These are phyloP conservation scores for Eupithecia insigniata DNA, from an alignment of 2,888 invertebrate genomes.

Conservation along the genomic window DNA sequence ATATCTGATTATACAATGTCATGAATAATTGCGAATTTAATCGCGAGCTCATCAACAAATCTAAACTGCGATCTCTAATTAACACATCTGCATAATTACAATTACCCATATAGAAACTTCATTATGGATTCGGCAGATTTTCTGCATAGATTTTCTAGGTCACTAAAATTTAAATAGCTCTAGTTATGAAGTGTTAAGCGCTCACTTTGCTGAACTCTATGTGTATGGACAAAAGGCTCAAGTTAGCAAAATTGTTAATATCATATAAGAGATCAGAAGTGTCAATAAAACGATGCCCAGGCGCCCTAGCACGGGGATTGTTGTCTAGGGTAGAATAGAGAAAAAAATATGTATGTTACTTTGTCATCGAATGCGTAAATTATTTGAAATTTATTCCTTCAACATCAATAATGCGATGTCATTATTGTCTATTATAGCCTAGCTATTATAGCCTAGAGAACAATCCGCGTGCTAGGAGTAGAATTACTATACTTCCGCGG, in stretches of 20 bases:
- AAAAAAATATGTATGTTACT: too few relatives aligned
- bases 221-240: too few relatives aligned
- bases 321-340: too few relatives aligned
- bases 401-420: too few relatives aligned
- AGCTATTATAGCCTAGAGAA: too few relatives aligned
- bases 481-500: too few relatives aligned
- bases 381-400: too few relatives aligned
- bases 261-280: neutral
- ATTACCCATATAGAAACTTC: neutral
- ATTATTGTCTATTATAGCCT: too few relatives aligned
- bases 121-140: neutral
- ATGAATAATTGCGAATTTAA: constrained; percentile 3
- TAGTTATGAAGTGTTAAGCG: neutral
- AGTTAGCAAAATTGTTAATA: too few relatives aligned
- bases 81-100: constrained; percentile 24
- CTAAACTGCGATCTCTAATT: constrained; percentile 27
- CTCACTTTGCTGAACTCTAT: neutral
- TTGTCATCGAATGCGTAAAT: too few relatives aligned
- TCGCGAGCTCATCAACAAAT: constrained; percentile 10
- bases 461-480: too few relatives aligned
- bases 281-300: neutral
- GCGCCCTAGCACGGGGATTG: too few relatives aligned
- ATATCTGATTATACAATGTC: neutral
- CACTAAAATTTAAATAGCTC: neutral
- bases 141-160: neutral